Percentiles rank a stretch among this genome's conserved stretches.
Evolutionary conservation across 2,113 vertebrate genomes (phyloP).

Genomic region (Caranx melampygus): DNA sequence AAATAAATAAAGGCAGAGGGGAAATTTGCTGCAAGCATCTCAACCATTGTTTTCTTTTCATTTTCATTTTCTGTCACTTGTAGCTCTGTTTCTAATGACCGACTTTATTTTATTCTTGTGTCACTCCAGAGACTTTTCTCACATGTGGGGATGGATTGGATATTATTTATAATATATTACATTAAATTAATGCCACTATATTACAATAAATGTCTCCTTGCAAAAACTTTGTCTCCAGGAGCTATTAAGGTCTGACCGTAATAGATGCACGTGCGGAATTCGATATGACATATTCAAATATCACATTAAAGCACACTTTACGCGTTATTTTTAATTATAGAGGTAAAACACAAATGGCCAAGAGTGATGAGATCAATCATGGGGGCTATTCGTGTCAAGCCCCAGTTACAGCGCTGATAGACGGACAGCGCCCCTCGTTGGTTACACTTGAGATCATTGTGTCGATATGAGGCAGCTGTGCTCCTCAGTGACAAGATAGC

Average conservation of each 20-base stretch:
- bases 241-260: conserved; percentile 11
- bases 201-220: not conserved
- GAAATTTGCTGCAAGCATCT: not conserved
- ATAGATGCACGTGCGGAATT: conserved; percentile 35
- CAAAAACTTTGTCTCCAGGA: conserved; percentile 40
- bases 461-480: conserved; percentile 73
- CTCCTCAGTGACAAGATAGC: conserved; percentile 60
- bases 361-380: conserved; percentile 77
- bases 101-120: not conserved
- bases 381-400: conserved; percentile 63
- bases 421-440: conserved; percentile 84
- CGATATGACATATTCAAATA: conserved; percentile 48
- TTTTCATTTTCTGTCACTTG: conserved; percentile 44
- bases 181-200: conserved; percentile 14
- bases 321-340: conserved; percentile 66
- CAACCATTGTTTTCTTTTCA: conserved; percentile 19
- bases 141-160: not conserved
- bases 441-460: conserved; percentile 80
- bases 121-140: not conserved
- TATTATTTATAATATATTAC: not conserved
- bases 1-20: not conserved
- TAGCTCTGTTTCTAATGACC: conserved; percentile 27
- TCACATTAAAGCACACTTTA: conserved; percentile 53
- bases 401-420: conserved; percentile 68
- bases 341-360: conserved; percentile 63